Conservation (phyloP, 53 echinoderm and acorn worm species). For the Apostichopus leukothele region DNA sequence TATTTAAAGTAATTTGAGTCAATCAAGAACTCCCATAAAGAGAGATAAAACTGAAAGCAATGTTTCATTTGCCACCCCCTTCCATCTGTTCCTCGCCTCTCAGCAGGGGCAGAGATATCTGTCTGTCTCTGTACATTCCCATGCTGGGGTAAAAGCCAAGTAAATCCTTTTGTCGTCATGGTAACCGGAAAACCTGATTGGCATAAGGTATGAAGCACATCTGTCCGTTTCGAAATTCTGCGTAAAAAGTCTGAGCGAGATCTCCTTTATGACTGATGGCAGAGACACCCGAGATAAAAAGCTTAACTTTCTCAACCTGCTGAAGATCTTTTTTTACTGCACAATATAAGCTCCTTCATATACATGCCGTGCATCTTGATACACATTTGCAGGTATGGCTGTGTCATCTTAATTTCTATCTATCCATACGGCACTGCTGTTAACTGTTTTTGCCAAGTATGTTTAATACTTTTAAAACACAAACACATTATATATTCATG, state of each 20-base stretch:
- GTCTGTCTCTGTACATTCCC: slow-evolving; percentile 7
- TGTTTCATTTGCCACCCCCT: neutral
- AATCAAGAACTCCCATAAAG: neutral
- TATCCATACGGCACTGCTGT: too few species aligned
- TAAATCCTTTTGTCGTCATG: slow-evolving; percentile 3
- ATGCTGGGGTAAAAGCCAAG: neutral
- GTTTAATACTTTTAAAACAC: too few species aligned
- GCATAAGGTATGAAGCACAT: slow-evolving; percentile 11
- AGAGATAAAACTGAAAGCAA: neutral
- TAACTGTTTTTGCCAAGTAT: too few species aligned
- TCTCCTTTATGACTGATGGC: too few species aligned
- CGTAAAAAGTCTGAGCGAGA: neutral
- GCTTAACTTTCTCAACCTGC: too few species aligned
- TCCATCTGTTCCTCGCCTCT: neutral
- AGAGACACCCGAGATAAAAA: too few species aligned
- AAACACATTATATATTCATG: too few species aligned
- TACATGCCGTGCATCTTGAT: too few species aligned
- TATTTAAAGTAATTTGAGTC: neutral
- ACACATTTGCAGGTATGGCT: too few species aligned
- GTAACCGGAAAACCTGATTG: slow-evolving; percentile 6
- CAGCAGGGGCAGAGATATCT: slow-evolving; percentile 12
- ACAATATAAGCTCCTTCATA: too few species aligned
- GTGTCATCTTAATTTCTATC: too few species aligned
- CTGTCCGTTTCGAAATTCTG: neutral
- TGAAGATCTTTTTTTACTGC: too few species aligned